Base-by-base conservation (phyloP, 2,888 invertebrate species). In the Mellilla xanthometata region DNA sequence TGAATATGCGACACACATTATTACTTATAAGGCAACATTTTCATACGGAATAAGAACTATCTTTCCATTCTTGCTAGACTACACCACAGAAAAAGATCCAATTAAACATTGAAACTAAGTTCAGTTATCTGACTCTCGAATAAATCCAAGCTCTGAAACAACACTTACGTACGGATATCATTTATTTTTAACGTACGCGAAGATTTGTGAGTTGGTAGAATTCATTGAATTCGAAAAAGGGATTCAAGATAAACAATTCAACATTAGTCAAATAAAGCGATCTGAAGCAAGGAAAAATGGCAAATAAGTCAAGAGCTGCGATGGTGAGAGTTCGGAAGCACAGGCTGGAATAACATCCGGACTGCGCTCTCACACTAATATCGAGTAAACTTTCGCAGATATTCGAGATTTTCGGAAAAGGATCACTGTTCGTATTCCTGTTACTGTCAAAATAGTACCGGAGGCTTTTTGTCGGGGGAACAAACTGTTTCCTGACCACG, bases 271-370 rank as follows among this genome's bases (percentile, higher is more conserved):
- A 60, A 52, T 53, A 62, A 53, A 66, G 35, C 50, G 40, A 33
- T 32, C 40, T 44, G 56, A 65, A 59, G 60, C 55, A 54, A 52
- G 62, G 56, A 63, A 65, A 72, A 72, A 72, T 64, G 56, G 58
- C 46, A 59, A 65, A 56, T 59, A 56, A 62, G 62, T 71, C 68
- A 69, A 67, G 64, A 65, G 59, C 63, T 63, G 60, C 53, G 56
- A 63, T 68, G 61, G 69, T 69, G 68, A 62, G 66, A 62, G 56
- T n/a, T n/a, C 63, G 66, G 65, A 68, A 69, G 61, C 58, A 62
- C 49, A 56, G 60, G 52, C 42, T 58, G 58, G 52, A 60, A 68
- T 72, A 78, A 76, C 70, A 75, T 75, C 69, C 70, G 68, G 60
- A 15, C 40, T 40, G 30, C 34, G 42, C 39, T 43, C 39, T 36